Evolutionary conservation across 2,888 invertebrate genomes (phyloP).

Genomic region (Apomyelois bistriatella): DNA sequence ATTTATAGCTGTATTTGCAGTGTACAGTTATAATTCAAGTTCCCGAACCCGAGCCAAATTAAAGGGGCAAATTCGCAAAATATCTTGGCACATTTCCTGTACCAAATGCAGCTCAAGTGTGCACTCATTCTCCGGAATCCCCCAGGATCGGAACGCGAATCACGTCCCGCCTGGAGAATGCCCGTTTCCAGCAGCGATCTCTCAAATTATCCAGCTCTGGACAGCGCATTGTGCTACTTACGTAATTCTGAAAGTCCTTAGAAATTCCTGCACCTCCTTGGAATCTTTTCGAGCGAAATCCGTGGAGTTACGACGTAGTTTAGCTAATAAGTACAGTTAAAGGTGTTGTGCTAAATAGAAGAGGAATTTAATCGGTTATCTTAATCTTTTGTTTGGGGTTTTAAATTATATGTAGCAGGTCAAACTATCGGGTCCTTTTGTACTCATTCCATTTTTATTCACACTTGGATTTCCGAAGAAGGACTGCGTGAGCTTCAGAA

Average conservation of each 20-base stretch:
- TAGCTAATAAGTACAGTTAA: too few relatives aligned
- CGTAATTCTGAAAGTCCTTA: constrained; percentile 33
- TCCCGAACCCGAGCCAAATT: not conserved
- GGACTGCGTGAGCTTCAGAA: too few relatives aligned
- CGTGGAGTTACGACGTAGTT: not conserved
- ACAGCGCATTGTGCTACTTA: constrained; percentile 29
- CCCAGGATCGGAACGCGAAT: constrained; percentile 22
- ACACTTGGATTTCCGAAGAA: too few relatives aligned
- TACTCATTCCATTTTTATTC: too few relatives aligned
- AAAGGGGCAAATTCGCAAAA: constrained; percentile 8
- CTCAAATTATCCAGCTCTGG: constrained; percentile 39
- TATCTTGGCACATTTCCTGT: constrained; percentile 12
- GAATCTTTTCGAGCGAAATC: not conserved
- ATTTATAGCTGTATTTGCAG: not conserved
- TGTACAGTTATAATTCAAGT: not conserved
- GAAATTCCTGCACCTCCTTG: constrained; percentile 15
- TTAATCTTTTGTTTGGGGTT: too few relatives aligned
- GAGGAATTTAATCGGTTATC: too few relatives aligned
- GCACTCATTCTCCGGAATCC: constrained; percentile 20
- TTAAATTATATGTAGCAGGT: too few relatives aligned
- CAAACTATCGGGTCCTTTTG: too few relatives aligned
- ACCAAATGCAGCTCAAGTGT: constrained; percentile 13
- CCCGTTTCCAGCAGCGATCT: constrained; percentile 20
- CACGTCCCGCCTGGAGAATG: constrained; percentile 21
- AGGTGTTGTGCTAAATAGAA: too few relatives aligned